Evolutionary conservation across 2,888 invertebrate species (phyloP), one percentile per base, ranked within the genome.

Genomic region (Coleophora deauratella): DNA sequence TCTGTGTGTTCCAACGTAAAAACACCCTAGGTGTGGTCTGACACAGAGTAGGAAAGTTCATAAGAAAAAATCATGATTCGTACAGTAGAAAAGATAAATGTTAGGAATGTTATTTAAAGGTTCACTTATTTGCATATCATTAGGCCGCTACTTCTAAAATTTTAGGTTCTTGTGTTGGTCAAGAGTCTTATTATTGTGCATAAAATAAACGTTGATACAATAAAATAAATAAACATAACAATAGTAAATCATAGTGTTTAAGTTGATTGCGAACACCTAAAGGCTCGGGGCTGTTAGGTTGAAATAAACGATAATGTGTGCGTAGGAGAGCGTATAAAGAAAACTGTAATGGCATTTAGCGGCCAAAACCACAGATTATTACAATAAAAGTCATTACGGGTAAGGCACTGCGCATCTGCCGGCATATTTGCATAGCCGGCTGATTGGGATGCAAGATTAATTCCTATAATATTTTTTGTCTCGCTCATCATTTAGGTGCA

Each of bases 361-460:
- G 21, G 21, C 57, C 59, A 59, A 61, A 62, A 63, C 61, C 67
- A 59, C 67, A 68, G 64, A 63, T 67, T 66, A 54, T 60, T 63
- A 61, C 55, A 61, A 59, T 56, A 57, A 55, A 56, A 63, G 62
- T 57, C 50, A 54, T 66, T 59, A 59, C 55, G 54, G 56, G 70
- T 81, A 82, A 54, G 54, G 72, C 78, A 78, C 84, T 48, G 56
- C 68, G 63, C 81, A 85, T 82, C 84, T 85, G 84, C 80, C 56
- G 48, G 52, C 46, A 57, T 75, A 81, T 84, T 84, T 81, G 80
- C 82, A 82, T 82, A 69, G 69, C 64, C 64, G n/a, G 54, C 72
- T 75, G 84, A 84, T 82, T 81, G 78, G 80, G 66, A 68, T 62
- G 61, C 62, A 71, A 80, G 84, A 84, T 84, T 82, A 84, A 84